These are phyloP conservation scores for Dascillus cervinus DNA, from an alignment of 2,888 invertebrate species.

Conservation along the genomic window DNA sequence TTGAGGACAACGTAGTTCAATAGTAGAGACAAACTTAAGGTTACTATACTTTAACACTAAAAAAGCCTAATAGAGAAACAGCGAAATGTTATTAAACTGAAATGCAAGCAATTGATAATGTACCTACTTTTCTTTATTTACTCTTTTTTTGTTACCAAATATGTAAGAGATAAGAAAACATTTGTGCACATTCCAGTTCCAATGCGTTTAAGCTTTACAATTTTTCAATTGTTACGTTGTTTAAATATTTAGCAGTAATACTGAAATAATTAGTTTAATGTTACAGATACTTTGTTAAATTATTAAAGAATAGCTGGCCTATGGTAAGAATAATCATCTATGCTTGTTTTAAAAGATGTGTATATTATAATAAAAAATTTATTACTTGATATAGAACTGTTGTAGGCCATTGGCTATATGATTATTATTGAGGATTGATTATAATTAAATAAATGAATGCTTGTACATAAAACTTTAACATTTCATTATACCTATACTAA, in stretches of 20 bases:
- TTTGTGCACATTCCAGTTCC: no score
- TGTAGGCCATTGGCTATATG: constrained; percentile 40
- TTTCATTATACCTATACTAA: constrained; percentile 4
- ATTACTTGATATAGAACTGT: constrained; percentile 34
- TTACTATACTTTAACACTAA: constrained; percentile 14
- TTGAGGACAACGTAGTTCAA: constrained; percentile 14
- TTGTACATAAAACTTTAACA: constrained; percentile 30
- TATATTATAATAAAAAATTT: constrained; percentile 24
- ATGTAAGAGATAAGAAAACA: no score
- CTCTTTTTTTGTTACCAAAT: no score
- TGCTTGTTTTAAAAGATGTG: constrained; percentile 16
- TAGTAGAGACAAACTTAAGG: constrained; percentile 12
- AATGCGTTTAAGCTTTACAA: no score
- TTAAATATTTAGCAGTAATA: no score
- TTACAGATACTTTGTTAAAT: not conserved
- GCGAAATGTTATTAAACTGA: constrained; percentile 14
- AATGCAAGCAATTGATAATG: no score
- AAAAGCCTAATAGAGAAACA: constrained; percentile 15
- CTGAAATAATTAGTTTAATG: not conserved
- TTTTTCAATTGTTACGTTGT: no score
- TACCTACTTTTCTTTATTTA: no score
- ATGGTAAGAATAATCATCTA: constrained; percentile 1
- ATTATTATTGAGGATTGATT: constrained; percentile 34
- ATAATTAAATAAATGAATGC: constrained; percentile 39
- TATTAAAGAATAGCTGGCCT: no score